phyloP scores from a whole-genome alignment of 2,113 vertebrate genomes.

The Typhlomys cinereus region DNA sequence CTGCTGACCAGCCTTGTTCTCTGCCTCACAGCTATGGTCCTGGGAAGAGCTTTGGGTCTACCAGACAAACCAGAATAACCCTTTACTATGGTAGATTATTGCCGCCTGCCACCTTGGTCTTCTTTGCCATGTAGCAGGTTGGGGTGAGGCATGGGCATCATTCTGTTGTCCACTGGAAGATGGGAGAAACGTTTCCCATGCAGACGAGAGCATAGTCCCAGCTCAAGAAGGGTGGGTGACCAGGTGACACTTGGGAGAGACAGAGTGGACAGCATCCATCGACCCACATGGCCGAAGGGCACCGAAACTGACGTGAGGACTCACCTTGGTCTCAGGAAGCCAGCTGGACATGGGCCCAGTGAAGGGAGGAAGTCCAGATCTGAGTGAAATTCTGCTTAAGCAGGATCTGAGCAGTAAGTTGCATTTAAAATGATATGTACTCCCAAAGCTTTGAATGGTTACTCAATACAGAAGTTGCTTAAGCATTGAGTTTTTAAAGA shows the following conservation, averaged over 20 bases:
- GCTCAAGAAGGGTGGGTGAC: neutral
- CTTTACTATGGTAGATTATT: neutral
- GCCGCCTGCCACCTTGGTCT: neutral
- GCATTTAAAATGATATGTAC: neutral
- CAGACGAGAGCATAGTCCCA: neutral
- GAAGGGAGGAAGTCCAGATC: neutral
- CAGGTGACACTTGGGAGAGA: neutral
- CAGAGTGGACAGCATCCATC: neutral
- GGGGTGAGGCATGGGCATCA: neutral
- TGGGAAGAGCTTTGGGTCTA: neutral
- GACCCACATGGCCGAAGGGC: neutral
- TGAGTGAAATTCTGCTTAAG: neutral
- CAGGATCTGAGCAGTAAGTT: neutral
- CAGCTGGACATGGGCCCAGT: neutral
- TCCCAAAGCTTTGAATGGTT: neutral
- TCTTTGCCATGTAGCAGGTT: neutral
- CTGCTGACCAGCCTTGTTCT: neutral
- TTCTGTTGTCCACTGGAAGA: neutral
- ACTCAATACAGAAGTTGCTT: neutral
- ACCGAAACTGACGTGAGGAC: neutral
- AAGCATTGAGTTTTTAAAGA: neutral
- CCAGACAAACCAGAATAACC: neutral
- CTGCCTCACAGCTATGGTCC: neutral
- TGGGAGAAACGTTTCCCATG: neutral
- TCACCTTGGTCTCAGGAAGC: neutral